phyloP scores from a whole-genome alignment of 2,113 vertebrate species.

The Tonatia bakeri region DNA sequence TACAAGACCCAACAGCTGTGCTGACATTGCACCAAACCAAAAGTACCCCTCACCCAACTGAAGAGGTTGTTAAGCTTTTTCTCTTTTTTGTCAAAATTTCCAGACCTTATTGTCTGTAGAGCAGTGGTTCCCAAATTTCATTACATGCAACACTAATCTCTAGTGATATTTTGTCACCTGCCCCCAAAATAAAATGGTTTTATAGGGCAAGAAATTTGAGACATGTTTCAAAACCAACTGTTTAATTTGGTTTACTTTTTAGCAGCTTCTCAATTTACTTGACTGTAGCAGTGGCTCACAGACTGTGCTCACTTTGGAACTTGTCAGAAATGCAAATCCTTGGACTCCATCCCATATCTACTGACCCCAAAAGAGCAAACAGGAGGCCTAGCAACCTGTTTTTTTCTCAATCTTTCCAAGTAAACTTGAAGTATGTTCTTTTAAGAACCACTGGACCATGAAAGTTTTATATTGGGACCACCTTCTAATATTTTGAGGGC shows the following conservation, averaged over 20 bases:
- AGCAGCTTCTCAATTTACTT: not conserved
- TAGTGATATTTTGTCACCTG: not conserved
- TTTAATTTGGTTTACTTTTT: conserved; percentile 2
- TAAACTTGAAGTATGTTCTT: not conserved
- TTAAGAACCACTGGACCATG: not conserved
- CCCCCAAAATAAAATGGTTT: not conserved
- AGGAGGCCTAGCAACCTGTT: not conserved
- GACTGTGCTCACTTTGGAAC: not conserved
- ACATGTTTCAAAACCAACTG: not conserved
- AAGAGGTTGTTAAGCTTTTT: not conserved
- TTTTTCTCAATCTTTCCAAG: not conserved
- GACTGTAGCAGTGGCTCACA: not conserved
- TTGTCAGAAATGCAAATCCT: not conserved
- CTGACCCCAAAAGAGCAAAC: not conserved
- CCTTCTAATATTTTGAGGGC: not conserved
- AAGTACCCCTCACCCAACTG: not conserved
- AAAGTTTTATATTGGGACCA: not conserved
- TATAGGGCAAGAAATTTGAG: not conserved
- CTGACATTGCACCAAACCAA: not conserved
- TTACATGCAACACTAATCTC: not conserved
- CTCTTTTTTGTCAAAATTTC: not conserved
- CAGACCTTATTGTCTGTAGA: not conserved
- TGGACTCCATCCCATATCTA: not conserved
- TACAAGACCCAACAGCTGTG: conserved; percentile 49
- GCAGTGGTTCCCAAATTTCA: not conserved